Base-by-base conservation (phyloP, 92 coral and sea anemone genomes). In the Micromussa lordhowensis region DNA sequence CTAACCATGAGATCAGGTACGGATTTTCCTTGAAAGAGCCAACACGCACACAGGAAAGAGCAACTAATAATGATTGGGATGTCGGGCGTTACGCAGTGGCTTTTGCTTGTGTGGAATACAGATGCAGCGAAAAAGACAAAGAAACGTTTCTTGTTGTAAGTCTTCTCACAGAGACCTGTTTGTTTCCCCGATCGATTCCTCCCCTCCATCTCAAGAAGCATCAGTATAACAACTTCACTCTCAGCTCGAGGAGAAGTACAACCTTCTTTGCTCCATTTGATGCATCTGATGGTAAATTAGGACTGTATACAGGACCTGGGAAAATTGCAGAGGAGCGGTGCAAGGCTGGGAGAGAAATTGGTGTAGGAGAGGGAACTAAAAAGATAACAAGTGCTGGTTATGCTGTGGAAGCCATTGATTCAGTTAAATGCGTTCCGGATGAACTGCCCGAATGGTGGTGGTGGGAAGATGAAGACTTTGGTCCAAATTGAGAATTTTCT, bases 21-120 rank as follows among this genome's bases (percentile, higher is more conserved):
- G 86, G 86, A 34, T 68, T 66, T 35, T 64, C 86, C 54, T 18
- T 49, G 18, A 82, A 78, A 26, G 53, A 51, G 3, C 78, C 16
- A 74, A 74, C 80, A n/a, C 2, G 18, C 35, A 77, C 58, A 12
- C 24, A 18, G 10, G 59, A 22, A 44, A 10, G 3, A 8, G 0
- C 30, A 4, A 29, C 75, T 11, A 29, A 3, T 61, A 3, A 2
- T 2, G 5, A 0, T 0, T 0, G 6, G 21, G 26, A 29, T n/a
- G 1, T 6, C 3, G 1, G 28, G 4, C 22, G 2, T 7, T n/a
- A 18, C 35, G 22, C 5, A 9, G 30, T 49, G 35, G 49, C 80
- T 22, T 77, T 2, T 26, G 59, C 80, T 77, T 77, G 80, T 18
- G 36, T 77, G 5, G 80, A 77, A 77, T 38, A 75, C 55, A 40